A percentile compares a stretch with the other conserved stretches of the same genome.
These are phyloP conservation scores for Noctuana brunneofusca DNA, from an alignment of 2,888 invertebrate species.

Conservation along the genomic window DNA sequence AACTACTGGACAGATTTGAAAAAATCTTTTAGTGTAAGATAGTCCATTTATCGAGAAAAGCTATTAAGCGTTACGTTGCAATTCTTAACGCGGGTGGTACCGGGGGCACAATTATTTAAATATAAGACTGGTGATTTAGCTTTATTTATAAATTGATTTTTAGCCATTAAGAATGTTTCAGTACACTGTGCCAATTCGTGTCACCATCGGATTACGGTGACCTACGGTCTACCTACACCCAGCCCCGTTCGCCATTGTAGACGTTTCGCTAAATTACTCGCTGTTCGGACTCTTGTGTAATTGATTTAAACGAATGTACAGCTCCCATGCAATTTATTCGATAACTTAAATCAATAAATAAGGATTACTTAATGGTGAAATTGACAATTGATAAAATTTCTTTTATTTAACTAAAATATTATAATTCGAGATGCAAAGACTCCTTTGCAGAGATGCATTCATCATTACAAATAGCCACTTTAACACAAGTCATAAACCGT, in stretches of 20 bases:
- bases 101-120: too few relatives aligned
- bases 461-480: too few relatives aligned
- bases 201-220: slow-evolving; percentile 44
- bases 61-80: too few relatives aligned
- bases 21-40: too few relatives aligned
- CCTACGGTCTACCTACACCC: slow-evolving; percentile 39
- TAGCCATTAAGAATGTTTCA: background rate
- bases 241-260: slow-evolving; percentile 15
- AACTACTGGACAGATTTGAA: too few relatives aligned
- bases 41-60: too few relatives aligned
- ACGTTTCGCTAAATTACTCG: slow-evolving; percentile 26
- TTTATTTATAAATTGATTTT: too few relatives aligned
- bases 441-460: too few relatives aligned
- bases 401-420: too few relatives aligned
- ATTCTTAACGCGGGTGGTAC: background rate
- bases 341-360: background rate
- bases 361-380: background rate
- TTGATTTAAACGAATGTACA: slow-evolving; percentile 41
- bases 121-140: too few relatives aligned
- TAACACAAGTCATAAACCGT: too few relatives aligned
- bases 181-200: slow-evolving; percentile 37
- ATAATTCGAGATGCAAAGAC: too few relatives aligned
- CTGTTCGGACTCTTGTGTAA: slow-evolving; percentile 9
- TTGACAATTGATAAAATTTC: background rate
- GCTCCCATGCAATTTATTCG: background rate